Evolutionary conservation across 92 coral and sea anemone genomes (phyloP), one percentile per base, ranked within the genome.

Genomic region (Porites cylindrica): DNA sequence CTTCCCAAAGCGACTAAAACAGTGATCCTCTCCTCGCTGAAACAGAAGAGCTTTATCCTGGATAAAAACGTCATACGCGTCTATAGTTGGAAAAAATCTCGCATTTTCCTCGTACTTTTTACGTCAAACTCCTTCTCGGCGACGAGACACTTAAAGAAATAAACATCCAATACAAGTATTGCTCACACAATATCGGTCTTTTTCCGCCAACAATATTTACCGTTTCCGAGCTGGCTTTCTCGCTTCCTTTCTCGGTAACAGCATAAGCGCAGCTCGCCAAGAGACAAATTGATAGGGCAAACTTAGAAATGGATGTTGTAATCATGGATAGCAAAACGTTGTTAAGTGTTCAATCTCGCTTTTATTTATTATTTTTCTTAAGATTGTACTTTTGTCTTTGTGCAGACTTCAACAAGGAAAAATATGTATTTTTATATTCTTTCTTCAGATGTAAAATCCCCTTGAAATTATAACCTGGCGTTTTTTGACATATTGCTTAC

Each of bases 101-200:
- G 13, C 76, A 47, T 79, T 79, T 78, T 11, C 66, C 12, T 20
- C 47, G 19, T 43, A 13, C 51, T 38, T 71, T 70, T 81, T 76
- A 81, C 78, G 86, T 82, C 86, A 60, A 20, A 70, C 16, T 6
- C 50, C 13, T 67, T 82, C 68, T 70, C 86, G 58, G n/a, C 74
- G 64, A 64, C 82, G 58, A 58, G 5, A 58, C 16, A 56, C 86
- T 82, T 71, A 69, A 82, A 17, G 24, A 26, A 56, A 10, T 38
- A 82, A 81, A 82, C 86, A 82, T n/a, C 19, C 59, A 71, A 72
- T 82, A 82, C 32, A 70, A 12, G 77, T 20, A 14, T 13, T 18
- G 14, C 20, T 51, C 50, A 77, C 24, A 69, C 77, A 58, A 60
- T 70, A 82, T 70, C 16, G 16, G 19, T 6, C 29, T 70, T 59